Evolutionary conservation across 2,888 invertebrate species (phyloP).

Genomic region (Megalurothrips usitatus): DNA sequence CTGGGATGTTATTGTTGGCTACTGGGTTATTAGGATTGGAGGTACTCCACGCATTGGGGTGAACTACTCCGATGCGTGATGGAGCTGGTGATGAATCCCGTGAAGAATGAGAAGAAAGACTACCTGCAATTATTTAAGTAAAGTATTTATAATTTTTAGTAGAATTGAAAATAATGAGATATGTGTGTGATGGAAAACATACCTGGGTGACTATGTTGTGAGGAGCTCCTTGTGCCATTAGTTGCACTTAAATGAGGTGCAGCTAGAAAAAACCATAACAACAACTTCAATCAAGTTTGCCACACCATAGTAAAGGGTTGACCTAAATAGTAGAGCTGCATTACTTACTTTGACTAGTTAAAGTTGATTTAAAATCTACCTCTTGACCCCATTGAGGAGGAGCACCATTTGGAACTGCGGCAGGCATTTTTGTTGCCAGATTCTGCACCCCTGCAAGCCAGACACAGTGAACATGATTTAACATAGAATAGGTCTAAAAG

Average conservation of each 20-base stretch:
- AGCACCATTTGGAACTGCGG: background rate
- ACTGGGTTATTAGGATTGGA: slow-evolving; percentile 36
- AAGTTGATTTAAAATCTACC: slow-evolving; percentile 5
- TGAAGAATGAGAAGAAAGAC: slow-evolving; percentile 48
- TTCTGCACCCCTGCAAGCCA: background rate
- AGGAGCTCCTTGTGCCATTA: slow-evolving; percentile 4
- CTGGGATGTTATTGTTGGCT: slow-evolving; percentile 31
- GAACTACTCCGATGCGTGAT: background rate
- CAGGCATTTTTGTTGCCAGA: background rate
- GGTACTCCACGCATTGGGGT: slow-evolving; percentile 28
- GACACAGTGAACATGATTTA: background rate
- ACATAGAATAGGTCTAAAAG: background rate
- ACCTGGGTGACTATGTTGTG: slow-evolving; percentile 6
- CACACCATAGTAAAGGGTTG: background rate
- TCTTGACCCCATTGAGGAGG: slow-evolving; percentile 18
- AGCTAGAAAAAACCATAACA: background rate
- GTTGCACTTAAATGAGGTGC: background rate
- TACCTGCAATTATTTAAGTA: slow-evolving; percentile 41
- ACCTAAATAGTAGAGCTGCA: background rate
- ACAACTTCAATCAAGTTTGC: background rate
- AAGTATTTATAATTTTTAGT: slow-evolving; percentile 17
- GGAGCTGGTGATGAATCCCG: slow-evolving; percentile 48
- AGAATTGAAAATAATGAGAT: background rate
- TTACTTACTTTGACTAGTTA: slow-evolving; percentile 14
- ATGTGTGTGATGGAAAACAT: background rate